Percentiles rank a stretch among this genome's conserved stretches.
These are phyloP conservation scores for Ormyrus thymus DNA, from an alignment of 2,888 invertebrate species.

Conservation along the genomic window DNA sequence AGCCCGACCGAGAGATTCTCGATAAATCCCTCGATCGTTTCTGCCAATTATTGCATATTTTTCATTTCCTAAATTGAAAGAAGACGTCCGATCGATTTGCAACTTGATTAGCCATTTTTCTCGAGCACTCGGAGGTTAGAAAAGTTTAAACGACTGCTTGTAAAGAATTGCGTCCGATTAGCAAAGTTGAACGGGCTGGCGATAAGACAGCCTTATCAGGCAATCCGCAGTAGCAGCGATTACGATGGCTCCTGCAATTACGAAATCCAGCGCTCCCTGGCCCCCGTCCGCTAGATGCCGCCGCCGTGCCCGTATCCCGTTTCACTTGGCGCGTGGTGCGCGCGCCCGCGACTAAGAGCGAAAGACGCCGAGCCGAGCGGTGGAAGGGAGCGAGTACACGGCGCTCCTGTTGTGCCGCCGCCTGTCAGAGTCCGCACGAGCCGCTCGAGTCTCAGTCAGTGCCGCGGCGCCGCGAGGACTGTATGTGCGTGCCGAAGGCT, in stretches of 20 bases:
- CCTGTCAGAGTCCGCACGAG: conserved; percentile 47
- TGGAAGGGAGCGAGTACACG: conserved; percentile 42
- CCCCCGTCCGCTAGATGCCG: conserved; percentile 65
- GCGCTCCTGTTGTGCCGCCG: conserved; percentile 56
- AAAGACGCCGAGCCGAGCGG: neutral
- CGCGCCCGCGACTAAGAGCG: conserved; percentile 1
- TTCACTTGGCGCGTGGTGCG: neutral
- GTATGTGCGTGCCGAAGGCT: conserved; percentile 24
- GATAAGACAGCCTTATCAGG: too few relatives aligned
- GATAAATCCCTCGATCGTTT: too few relatives aligned
- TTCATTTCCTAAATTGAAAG: too few relatives aligned
- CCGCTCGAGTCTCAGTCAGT: conserved; percentile 70
- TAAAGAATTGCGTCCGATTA: too few relatives aligned
- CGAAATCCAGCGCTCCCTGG: too few relatives aligned
- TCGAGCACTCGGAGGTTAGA: neutral
- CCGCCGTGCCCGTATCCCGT: conserved; percentile 39
- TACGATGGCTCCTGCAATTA: too few relatives aligned
- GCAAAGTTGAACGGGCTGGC: too few relatives aligned
- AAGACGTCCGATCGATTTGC: too few relatives aligned
- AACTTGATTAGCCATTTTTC: neutral
- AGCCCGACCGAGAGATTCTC: too few relatives aligned
- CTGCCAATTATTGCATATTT: too few relatives aligned
- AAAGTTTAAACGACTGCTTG: too few relatives aligned
- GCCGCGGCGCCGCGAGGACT: conserved; percentile 72
- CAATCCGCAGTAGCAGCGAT: too few relatives aligned